Percentiles rank a stretch among this genome's conserved stretches.
Conservation (phyloP, 2,797 vertebrate species). For the Atherinosoma microstoma region DNA sequence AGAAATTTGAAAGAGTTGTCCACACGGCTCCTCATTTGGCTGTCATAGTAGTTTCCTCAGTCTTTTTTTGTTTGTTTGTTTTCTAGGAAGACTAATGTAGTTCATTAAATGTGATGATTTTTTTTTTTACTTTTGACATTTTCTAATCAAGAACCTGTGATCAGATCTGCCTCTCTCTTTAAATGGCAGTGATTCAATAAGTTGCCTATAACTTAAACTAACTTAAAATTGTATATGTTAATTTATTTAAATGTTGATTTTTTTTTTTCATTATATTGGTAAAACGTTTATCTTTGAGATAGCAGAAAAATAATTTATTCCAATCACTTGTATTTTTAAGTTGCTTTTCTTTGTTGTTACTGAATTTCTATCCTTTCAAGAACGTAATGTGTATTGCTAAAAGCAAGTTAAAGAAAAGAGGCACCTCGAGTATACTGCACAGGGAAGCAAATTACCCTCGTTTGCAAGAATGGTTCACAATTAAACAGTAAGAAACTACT, state of each 20-base stretch:
- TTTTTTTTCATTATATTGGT: slow-evolving; percentile 49
- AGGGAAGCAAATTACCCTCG: slow-evolving; percentile 45
- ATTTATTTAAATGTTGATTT: slow-evolving; percentile 85
- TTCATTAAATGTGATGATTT: slow-evolving; percentile 72
- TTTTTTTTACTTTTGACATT: slow-evolving; percentile 55
- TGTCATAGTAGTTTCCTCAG: slow-evolving; percentile 63
- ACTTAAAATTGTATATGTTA: slow-evolving; percentile 84
- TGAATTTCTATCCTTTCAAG: slow-evolving; percentile 54
- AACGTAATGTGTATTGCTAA: slow-evolving; percentile 49
- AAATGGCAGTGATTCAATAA: slow-evolving; percentile 69
- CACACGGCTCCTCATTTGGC: slow-evolving; percentile 29
- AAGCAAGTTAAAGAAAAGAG: slow-evolving; percentile 50
- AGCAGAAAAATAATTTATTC: slow-evolving; percentile 79
- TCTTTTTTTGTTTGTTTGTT: slow-evolving; percentile 47
- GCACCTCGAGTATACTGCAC: slow-evolving; percentile 53
- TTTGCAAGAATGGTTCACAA: slow-evolving; percentile 54
- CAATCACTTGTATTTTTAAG: slow-evolving; percentile 57
- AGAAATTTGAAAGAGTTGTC: slow-evolving; percentile 43
- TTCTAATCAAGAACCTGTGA: slow-evolving; percentile 67
- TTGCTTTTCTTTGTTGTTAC: slow-evolving; percentile 69
- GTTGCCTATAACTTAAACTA: slow-evolving; percentile 83
- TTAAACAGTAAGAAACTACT: slow-evolving; percentile 55
- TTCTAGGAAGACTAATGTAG: slow-evolving; percentile 61
- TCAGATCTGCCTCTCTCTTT: slow-evolving; percentile 71
- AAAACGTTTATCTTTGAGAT: slow-evolving; percentile 48